These are phyloP conservation scores for Chondrilla cf. caribensis DNA, from an alignment of 37 sponge, comb jelly and placozoan species.

Conservation along the genomic window DNA sequence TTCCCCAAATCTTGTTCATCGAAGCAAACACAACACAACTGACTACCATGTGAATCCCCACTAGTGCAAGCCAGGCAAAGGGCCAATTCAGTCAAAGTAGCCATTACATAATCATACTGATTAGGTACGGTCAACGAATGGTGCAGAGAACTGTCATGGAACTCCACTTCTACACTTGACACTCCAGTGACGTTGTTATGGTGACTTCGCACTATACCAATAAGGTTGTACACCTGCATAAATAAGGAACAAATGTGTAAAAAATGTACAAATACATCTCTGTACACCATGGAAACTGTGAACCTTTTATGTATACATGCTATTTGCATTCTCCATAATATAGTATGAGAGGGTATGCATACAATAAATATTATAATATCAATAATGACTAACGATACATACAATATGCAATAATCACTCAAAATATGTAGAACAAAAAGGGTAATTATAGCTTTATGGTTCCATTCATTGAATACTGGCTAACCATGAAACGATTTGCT, in stretches of 20 bases:
- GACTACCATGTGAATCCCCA: conserved; percentile 60
- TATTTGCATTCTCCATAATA: too few relatives aligned
- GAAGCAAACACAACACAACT: conserved; percentile 70
- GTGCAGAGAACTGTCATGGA: conserved; percentile 54
- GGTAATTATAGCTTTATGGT: too few relatives aligned
- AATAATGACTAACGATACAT: neutral
- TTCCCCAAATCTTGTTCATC: conserved; percentile 51
- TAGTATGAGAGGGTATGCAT: too few relatives aligned
- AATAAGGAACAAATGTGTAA: too few relatives aligned
- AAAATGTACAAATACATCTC: neutral
- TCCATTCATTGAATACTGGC: too few relatives aligned
- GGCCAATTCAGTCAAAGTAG: conserved; percentile 43
- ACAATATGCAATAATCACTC: too few relatives aligned
- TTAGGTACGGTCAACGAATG: conserved; percentile 74
- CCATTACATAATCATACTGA: conserved; percentile 52
- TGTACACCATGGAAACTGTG: neutral
- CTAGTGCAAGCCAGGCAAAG: conserved; percentile 52
- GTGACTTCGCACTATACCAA: conserved; percentile 77
- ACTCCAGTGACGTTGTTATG: conserved; percentile 42
- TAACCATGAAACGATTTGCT: conserved; percentile 13
- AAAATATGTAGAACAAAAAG: too few relatives aligned
- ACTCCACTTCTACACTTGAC: conserved; percentile 66
- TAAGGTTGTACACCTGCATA: conserved; percentile 64
- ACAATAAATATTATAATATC: neutral
- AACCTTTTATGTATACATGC: neutral